Base-by-base conservation (phyloP, 2,888 invertebrate species). In the Rhingia campestris region DNA sequence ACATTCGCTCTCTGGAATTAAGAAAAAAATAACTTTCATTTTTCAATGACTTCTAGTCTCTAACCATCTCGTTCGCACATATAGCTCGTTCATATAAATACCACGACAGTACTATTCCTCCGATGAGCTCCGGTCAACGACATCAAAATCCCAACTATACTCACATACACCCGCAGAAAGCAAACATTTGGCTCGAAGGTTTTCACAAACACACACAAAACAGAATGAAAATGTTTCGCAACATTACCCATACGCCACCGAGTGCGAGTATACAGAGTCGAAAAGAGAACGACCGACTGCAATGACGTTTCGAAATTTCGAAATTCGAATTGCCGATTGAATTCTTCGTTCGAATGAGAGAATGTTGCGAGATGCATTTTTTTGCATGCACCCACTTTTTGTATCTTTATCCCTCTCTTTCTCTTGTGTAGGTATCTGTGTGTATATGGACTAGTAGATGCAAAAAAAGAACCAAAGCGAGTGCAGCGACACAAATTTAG, bases 401-500 rank as follows among this genome's bases (percentile, higher is more conserved):
- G 22, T 22, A 22, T 22, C 22, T 22, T 22, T 2, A 22, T 22
- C 22, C 22, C 22, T 22, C 22, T 22, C 22, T 22, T 22, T 22
- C 22, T 22, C 22, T 22, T 72, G 73, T 73, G 70, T 14, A n/a
- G 67, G 41, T 56, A 6, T 6, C 22, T 51, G 49, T 74, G 22
- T 72, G 43, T 32, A 49, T 75, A 41, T 70, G 14, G 5, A 45
- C 9, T 45, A 49, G 63, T 35, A 9, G 43, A 53, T 59, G 37
- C 49, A 54, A 61, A 59, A 74, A 85, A 75, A 72, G 79, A 79
- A 73, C 80, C 69, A 86, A 54, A 49, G 49, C 49, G 88, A 91
- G 91, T 94, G 94, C 93, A 94, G 93, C 93, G 94, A 94, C 92
- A 93, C 92, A 92, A 93, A 94, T 93, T 92, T 94, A 92, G 94